Evolutionary conservation across 2,113 vertebrate genomes (phyloP).

Genomic region (Trinectes maculatus): DNA sequence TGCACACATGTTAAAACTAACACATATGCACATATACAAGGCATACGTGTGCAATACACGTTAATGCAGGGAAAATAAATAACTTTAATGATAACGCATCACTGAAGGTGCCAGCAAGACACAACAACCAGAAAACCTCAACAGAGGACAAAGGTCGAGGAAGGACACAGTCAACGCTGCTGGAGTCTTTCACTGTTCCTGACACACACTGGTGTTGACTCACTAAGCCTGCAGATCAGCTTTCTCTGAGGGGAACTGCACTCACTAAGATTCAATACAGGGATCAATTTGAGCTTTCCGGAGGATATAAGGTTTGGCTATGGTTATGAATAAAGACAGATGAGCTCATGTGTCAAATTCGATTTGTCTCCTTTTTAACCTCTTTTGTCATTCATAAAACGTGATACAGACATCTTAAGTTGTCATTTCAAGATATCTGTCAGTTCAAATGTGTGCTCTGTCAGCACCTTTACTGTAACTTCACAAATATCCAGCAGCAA

Average conservation of each 20-base stretch:
- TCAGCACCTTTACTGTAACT: conserved; percentile 24
- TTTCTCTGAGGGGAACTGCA: conserved; percentile 44
- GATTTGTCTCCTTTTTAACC: not conserved
- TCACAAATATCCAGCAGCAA: conserved; percentile 33
- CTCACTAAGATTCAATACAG: conserved; percentile 41
- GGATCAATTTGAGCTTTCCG: conserved; percentile 51
- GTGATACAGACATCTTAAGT: conserved; percentile 10
- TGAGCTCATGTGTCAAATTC: conserved; percentile 26
- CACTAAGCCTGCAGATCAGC: conserved; percentile 39
- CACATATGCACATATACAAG: conserved; percentile 3
- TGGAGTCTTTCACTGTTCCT: conserved; percentile 23
- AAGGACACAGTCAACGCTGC: conserved; percentile 45
- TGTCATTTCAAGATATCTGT: conserved; percentile 19
- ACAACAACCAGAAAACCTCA: conserved; percentile 58
- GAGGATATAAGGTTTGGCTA: conserved; percentile 16
- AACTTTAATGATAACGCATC: conserved; percentile 40
- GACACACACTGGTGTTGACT: conserved; percentile 48
- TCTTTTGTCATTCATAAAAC: conserved; percentile 13
- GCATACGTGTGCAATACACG: not conserved
- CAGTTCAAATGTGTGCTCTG: conserved; percentile 27
- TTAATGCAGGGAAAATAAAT: conserved; percentile 36
- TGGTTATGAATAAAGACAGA: conserved; percentile 42
- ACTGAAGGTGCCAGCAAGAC: conserved; percentile 56
- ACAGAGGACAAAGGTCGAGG: conserved; percentile 48
- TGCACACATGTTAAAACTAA: conserved; percentile 18